Evolutionary conservation across 2,113 vertebrate species (phyloP).

Genomic region (Micromys minutus): DNA sequence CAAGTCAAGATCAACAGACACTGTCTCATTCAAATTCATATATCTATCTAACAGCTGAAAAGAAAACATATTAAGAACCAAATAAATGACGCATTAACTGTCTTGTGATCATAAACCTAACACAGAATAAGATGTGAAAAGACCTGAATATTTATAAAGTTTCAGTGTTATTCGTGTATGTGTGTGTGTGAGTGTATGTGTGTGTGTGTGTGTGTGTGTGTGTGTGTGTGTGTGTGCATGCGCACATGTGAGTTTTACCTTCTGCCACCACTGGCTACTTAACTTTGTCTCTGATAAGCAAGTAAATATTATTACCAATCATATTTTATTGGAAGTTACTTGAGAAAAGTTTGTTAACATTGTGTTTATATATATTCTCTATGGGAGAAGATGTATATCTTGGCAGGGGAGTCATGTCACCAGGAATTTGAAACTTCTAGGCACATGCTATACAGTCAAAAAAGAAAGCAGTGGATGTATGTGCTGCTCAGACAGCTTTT

Average conservation of each 20-base stretch:
- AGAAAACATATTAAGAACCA: background rate
- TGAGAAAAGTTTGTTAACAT: background rate
- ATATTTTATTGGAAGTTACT: background rate
- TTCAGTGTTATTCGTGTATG: background rate
- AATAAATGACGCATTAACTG: background rate
- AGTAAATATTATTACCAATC: background rate
- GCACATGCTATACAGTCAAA: background rate
- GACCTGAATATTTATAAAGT: background rate
- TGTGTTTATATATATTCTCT: background rate
- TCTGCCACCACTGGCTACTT: background rate
- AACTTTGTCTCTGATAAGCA: constrained; percentile 48
- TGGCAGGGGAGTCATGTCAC: too few relatives aligned
- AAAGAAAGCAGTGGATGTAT: background rate
- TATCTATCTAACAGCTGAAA: background rate
- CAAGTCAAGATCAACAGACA: constrained; percentile 34
- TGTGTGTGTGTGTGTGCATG: too few relatives aligned
- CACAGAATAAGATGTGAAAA: background rate
- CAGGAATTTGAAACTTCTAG: background rate
- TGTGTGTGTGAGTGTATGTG: too few relatives aligned
- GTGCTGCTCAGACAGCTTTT: background rate
- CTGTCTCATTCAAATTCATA: background rate
- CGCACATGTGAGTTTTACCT: background rate
- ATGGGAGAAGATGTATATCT: background rate
- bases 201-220: too few relatives aligned
- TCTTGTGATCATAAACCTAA: constrained; percentile 44